Percentiles rank a stretch among this genome's conserved stretches.
These are phyloP conservation scores for Eurytoma adleriae DNA, from an alignment of 2,888 invertebrate species.

Conservation along the genomic window DNA sequence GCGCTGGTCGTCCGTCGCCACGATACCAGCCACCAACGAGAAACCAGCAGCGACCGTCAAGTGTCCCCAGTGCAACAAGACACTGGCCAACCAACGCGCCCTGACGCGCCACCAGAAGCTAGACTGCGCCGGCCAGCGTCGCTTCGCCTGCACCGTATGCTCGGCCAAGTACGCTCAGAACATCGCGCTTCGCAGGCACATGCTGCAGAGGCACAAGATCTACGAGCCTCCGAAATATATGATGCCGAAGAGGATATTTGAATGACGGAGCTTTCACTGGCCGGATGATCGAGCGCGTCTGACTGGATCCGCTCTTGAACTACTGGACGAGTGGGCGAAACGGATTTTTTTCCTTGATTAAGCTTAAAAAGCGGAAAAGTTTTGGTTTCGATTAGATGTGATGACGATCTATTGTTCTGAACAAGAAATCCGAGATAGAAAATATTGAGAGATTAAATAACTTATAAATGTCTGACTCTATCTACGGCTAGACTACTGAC, in stretches of 20 bases:
- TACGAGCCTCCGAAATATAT: conserved; percentile 62
- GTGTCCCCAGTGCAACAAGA: background rate
- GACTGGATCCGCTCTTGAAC: background rate
- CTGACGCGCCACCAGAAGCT: conserved; percentile 80
- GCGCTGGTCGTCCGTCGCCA: conserved; percentile 28
- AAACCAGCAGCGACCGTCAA: background rate
- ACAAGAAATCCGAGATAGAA: too few relatives aligned
- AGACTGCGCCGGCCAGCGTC: conserved; percentile 78
- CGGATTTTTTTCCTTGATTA: too few relatives aligned
- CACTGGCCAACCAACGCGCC: background rate
- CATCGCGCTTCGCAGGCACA: conserved; percentile 62
- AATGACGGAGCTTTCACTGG: conserved; percentile 18
- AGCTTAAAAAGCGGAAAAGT: too few relatives aligned
- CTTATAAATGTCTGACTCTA: too few relatives aligned
- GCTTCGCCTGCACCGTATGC: conserved; percentile 61
- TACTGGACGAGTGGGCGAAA: background rate
- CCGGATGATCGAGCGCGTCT: background rate
- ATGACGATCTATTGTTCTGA: too few relatives aligned
- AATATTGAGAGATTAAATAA: too few relatives aligned
- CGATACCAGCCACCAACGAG: background rate
- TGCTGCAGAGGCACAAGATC: conserved; percentile 62
- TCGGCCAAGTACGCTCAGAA: conserved; percentile 62
- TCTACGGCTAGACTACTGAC: too few relatives aligned
- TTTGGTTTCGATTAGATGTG: too few relatives aligned
- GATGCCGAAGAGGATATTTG: conserved; percentile 56